Conservation (phyloP, 2,113 vertebrate species). For the Pteruthius melanotis region DNA sequence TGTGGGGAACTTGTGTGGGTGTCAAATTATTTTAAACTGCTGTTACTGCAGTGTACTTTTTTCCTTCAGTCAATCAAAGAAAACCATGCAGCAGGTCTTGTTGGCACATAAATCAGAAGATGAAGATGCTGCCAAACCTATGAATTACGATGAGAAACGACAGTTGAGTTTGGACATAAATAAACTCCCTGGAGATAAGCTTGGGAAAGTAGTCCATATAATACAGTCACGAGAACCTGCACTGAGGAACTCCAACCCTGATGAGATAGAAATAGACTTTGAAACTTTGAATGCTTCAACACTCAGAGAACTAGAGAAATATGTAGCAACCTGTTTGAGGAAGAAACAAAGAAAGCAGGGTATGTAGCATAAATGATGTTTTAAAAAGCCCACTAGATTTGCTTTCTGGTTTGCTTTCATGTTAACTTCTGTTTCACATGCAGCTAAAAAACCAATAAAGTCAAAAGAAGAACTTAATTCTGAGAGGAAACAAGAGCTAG, state of each 20-base stretch:
- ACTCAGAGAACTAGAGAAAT: conserved; percentile 82
- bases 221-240: conserved; percentile 82
- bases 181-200: conserved; percentile 86
- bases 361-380: conserved; percentile 40
- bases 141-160: conserved; percentile 87
- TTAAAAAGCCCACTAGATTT: neutral
- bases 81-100: conserved; percentile 42
- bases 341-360: conserved; percentile 73
- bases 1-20: conserved; percentile 30
- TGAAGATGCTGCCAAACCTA: conserved; percentile 68
- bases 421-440: neutral
- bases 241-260: conserved; percentile 70
- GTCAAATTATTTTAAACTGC: conserved; percentile 7
- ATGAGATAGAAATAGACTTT: conserved; percentile 89
- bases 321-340: conserved; percentile 77
- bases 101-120: conserved; percentile 62
- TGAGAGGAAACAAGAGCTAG: conserved; percentile 67
- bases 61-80: conserved; percentile 71
- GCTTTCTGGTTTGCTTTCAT: neutral
- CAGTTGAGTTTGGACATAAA: conserved; percentile 85
- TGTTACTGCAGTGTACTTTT: neutral
- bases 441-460: conserved; percentile 66
- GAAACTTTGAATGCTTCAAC: conserved; percentile 87
- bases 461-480: conserved; percentile 62
- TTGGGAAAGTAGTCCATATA: conserved; percentile 81